These are phyloP conservation scores for Manis javanica DNA, from an alignment of 2,797 vertebrate species.

Conservation along the genomic window DNA sequence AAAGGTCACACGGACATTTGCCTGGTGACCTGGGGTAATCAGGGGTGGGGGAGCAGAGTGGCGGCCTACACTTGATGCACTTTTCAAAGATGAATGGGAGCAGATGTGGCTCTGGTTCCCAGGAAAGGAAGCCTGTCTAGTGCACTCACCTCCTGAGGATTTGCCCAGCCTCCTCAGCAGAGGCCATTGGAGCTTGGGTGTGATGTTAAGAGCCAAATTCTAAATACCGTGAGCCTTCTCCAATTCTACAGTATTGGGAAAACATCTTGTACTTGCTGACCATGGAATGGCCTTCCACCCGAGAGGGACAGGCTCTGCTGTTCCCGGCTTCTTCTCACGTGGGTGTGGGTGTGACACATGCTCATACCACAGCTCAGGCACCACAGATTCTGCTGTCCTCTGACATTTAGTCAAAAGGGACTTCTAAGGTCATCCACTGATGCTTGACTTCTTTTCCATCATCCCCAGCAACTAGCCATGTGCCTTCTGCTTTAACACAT, in stretches of 20 bases:
- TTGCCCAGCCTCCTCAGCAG: background rate
- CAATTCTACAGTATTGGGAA: slow-evolving; percentile 16
- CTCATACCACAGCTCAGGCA: background rate
- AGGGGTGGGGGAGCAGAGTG: background rate
- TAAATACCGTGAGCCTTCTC: slow-evolving; percentile 36
- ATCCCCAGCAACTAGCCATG: background rate
- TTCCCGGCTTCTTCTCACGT: background rate
- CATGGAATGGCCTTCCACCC: background rate
- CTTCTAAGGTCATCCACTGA: background rate
- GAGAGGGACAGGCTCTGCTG: background rate
- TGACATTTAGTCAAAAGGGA: background rate
- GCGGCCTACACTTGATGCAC: background rate
- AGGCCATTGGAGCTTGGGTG: background rate
- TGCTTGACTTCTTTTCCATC: background rate
- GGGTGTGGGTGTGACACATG: background rate
- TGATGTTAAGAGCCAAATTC: background rate
- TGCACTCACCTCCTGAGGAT: background rate
- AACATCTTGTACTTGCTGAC: slow-evolving; percentile 23
- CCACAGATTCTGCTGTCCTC: background rate
- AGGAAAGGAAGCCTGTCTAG: background rate
- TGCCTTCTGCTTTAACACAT: background rate
- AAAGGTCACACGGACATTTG: slow-evolving; percentile 55
- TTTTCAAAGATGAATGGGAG: background rate
- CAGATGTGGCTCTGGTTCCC: background rate
- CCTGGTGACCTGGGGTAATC: background rate